These are phyloP conservation scores for Hexactinellida sp. DNA, from an alignment of 37 sponge, comb jelly and placozoan species.

Conservation along the genomic window DNA sequence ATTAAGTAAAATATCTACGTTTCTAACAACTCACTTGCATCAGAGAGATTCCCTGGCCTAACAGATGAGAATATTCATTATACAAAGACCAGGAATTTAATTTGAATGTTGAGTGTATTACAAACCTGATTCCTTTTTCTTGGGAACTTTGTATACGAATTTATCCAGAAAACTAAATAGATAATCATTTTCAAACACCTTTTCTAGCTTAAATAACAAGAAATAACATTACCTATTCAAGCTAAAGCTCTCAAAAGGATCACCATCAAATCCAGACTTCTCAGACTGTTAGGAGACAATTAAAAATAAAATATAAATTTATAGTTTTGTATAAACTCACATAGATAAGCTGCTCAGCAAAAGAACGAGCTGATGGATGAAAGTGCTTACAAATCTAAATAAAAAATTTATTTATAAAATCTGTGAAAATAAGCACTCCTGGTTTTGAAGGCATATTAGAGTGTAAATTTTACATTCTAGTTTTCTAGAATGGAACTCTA, in stretches of 20 bases:
- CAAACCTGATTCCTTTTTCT: conserved; percentile 45
- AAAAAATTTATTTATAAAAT: background rate
- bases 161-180: conserved; percentile 67
- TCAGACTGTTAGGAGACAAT: background rate
- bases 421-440: background rate
- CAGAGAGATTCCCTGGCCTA: conserved; percentile 81
- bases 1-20: no score
- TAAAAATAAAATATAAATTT: background rate
- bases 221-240: conserved; percentile 25
- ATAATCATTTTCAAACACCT: background rate
- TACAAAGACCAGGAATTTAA: no score
- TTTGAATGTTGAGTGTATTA: no score
- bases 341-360: conserved; percentile 37
- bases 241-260: conserved; percentile 89
- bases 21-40: conserved; percentile 71
- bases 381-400: conserved; percentile 53
- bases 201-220: background rate
- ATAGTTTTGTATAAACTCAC: conserved; percentile 19
- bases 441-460: no score
- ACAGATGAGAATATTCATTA: background rate
- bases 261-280: conserved; percentile 44
- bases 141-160: conserved; percentile 90
- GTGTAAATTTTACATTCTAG: no score
- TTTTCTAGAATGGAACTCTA: no score
- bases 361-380: conserved; percentile 73